Evolutionary conservation across 2,113 vertebrate species (phyloP), one percentile per base, ranked within the genome.

Genomic region (Cinclus mexicanus): DNA sequence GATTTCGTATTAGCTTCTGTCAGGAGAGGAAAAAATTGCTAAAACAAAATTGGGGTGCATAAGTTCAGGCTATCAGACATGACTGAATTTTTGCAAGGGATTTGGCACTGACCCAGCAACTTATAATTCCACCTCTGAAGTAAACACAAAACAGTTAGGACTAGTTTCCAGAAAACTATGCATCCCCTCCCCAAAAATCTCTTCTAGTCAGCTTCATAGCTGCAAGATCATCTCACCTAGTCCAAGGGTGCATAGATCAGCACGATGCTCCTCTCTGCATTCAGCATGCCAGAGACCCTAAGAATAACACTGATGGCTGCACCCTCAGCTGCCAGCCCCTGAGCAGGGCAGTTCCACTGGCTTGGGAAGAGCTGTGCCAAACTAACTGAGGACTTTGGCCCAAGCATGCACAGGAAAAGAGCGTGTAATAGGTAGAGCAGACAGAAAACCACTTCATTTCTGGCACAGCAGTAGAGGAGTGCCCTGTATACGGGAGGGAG

Each of bases 391-490:
- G 55, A 59, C 84, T 29, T 80, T 47, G 37, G 70, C 65, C 61
- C 53, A 61, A 60, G 50, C 20, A 35, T 39, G n/a, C 33, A 65
- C 33, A 80, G 87, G 55, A 87, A 74, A 79, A 47, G 35, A 89
- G 37, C 22, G 55, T 79, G 29, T 35, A 76, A 79, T 26, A 63
- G 84, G 70, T 53, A 91, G 26, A 87, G 67, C 25, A 85, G 50
- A 83, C 39, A 89, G 78, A 95, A 96, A 88, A 90, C 41, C 63
- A 19, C 31, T 91, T 90, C 11, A 55, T 80, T 93, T 74, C 75
- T 91, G 50, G 47, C 91, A 83, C 46, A 82, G 33, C 26, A 90
- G 41, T 56, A 47, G 53, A 61, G 0, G 8, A 42, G 49, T 63
- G 46, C 24, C 83, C 91, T 71, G 28, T 50, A 57, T 23, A 87